Percentiles rank a stretch among this genome's conserved stretches.
These are phyloP conservation scores for Meandrina meandrites DNA, from an alignment of 92 coral and sea anemone species.

Conservation along the genomic window DNA sequence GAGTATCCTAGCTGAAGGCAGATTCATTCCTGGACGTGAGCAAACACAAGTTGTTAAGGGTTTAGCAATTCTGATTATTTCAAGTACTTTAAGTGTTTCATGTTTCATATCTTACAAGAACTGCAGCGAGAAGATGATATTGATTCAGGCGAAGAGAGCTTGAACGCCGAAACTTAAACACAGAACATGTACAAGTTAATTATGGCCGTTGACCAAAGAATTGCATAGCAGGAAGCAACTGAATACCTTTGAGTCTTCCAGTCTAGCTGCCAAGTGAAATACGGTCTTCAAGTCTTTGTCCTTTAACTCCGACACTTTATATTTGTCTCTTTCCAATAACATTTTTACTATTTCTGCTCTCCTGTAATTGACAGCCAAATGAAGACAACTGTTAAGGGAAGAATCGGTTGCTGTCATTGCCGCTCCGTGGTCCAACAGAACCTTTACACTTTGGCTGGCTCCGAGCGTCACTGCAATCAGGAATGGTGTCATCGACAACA, in stretches of 20 bases:
- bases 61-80: too few relatives aligned
- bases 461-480: conserved; percentile 59
- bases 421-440: conserved; percentile 67
- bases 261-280: conserved; percentile 71
- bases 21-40: too few relatives aligned
- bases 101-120: too few relatives aligned
- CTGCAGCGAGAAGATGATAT: too few relatives aligned
- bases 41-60: too few relatives aligned
- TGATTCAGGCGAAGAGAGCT: too few relatives aligned
- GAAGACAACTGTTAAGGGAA: conserved; percentile 53
- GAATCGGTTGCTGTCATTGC: conserved; percentile 54
- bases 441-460: conserved; percentile 40
- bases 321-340: conserved; percentile 66
- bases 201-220: too few relatives aligned
- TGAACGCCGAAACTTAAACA: too few relatives aligned
- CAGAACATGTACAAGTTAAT: too few relatives aligned
- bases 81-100: too few relatives aligned
- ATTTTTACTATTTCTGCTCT: conserved; percentile 43
- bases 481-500: conserved; percentile 56
- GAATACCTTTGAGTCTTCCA: conserved; percentile 59
- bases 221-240: too few relatives aligned
- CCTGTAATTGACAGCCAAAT: conserved; percentile 59
- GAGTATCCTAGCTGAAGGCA: too few relatives aligned
- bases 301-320: conserved; percentile 36
- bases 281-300: conserved; percentile 58